Percentiles rank a stretch among this genome's conserved stretches.
Evolutionary conservation across 2,888 invertebrate genomes (phyloP).

Genomic region (Stratiomys singularior): DNA sequence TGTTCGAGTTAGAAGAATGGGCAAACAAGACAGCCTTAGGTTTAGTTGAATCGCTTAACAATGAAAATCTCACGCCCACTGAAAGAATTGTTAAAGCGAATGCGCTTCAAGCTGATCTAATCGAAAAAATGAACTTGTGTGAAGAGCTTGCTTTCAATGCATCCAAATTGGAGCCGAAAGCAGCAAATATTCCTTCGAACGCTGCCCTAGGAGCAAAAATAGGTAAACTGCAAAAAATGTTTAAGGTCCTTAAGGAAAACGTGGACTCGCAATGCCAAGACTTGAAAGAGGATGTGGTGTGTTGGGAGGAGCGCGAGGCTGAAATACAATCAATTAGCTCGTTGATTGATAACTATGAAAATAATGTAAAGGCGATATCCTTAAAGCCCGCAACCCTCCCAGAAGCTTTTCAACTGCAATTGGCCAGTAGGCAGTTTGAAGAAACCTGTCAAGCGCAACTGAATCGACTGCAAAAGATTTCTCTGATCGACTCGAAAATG

Average conservation of each 20-base stretch:
- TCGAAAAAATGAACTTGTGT: conserved; percentile 78
- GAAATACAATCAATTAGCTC: conserved; percentile 84
- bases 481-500: conserved; percentile 79
- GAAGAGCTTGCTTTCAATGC: conserved; percentile 82
- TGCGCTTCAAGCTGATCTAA: conserved; percentile 78
- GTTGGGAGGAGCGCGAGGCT: conserved; percentile 86
- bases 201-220: conserved; percentile 68
- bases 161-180: conserved; percentile 73
- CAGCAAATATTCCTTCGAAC: conserved; percentile 69
- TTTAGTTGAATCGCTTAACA: conserved; percentile 70
- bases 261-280: conserved; percentile 80
- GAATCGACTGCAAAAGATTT: conserved; percentile 78
- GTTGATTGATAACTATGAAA: conserved; percentile 88
- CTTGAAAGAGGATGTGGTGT: conserved; percentile 80
- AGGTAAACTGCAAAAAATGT: conserved; percentile 76
- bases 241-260: conserved; percentile 79
- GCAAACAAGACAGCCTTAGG: conserved; percentile 79
- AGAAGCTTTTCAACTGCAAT: conserved; percentile 83
- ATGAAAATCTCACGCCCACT: conserved; percentile 83
- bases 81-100: conserved; percentile 82
- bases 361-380: conserved; percentile 71
- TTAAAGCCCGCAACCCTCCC: conserved; percentile 80
- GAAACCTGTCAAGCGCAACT: conserved; percentile 82
- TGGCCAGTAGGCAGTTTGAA: conserved; percentile 77
- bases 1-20: conserved; percentile 84